phyloP scores from a whole-genome alignment of 2,888 invertebrate species.

The Pyrochroa serraticornis region DNA sequence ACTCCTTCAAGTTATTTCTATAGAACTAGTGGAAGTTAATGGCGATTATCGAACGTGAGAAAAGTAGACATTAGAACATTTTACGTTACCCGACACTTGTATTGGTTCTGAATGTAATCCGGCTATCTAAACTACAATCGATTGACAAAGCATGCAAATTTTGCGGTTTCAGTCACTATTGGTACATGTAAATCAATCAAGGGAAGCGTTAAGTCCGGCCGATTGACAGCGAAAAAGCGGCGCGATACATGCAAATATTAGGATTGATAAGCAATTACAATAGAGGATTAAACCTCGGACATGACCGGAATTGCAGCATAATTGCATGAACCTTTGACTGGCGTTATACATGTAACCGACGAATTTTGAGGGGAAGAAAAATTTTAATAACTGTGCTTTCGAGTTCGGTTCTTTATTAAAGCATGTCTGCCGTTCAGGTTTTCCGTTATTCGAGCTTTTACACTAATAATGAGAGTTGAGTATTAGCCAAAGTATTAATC shows the following conservation, averaged over 20 bases:
- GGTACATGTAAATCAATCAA: conserved; percentile 12
- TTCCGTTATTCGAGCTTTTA: not conserved
- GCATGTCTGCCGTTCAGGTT: not conserved
- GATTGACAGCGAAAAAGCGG: conserved; percentile 8
- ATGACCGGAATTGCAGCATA: not conserved
- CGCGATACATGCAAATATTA: conserved; percentile 10
- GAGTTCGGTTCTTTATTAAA: not conserved
- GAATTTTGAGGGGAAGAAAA: not conserved
- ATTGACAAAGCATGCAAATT: conserved; percentile 3
- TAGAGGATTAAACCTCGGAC: conserved; percentile 14
- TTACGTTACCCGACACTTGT: not conserved
- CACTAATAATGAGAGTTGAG: not conserved
- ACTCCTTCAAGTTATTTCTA: too few species aligned
- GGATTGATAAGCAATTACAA: conserved; percentile 19
- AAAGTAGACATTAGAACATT: too few species aligned
- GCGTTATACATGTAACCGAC: not conserved
- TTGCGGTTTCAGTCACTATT: not conserved
- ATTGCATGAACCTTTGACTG: not conserved
- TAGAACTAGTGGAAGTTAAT: too few species aligned
- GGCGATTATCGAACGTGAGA: too few species aligned
- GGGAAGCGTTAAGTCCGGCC: not conserved
- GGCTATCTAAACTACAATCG: not conserved
- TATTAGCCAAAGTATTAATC: too few species aligned
- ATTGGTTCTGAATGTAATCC: not conserved
- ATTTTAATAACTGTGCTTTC: not conserved